A percentile compares a stretch with the other conserved stretches of the same genome.
phyloP scores from a whole-genome alignment of 2,113 vertebrate species.

The Gallinago paraguaiae region DNA sequence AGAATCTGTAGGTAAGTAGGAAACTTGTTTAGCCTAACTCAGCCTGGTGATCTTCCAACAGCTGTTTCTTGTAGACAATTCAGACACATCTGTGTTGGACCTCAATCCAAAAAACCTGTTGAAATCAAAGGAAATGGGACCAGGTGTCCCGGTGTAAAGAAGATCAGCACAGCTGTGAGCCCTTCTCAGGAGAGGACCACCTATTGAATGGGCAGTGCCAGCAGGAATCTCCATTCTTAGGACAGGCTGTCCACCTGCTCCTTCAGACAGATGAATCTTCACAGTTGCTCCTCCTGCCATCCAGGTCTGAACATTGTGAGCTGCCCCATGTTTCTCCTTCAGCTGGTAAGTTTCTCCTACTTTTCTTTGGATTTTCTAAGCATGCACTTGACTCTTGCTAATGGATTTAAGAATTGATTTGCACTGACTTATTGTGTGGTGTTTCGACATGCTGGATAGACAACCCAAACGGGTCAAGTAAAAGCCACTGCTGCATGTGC shows the following conservation, averaged over 20 bases:
- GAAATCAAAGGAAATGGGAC: background rate
- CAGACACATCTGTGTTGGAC: background rate
- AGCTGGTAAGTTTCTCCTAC: background rate
- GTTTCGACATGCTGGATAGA: background rate
- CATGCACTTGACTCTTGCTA: background rate
- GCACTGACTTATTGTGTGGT: background rate
- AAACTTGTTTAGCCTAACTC: background rate
- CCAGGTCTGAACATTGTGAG: background rate
- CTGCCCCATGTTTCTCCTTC: rapidly evolving
- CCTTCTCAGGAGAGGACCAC: background rate
- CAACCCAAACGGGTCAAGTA: background rate
- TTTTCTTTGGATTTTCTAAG: background rate
- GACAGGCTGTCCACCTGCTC: rapidly evolving
- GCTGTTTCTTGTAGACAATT: background rate
- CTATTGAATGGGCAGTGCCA: background rate
- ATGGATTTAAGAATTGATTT: background rate
- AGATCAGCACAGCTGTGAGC: background rate
- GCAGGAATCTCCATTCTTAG: background rate
- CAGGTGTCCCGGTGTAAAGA: background rate
- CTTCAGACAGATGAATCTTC: background rate
- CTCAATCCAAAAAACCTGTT: background rate
- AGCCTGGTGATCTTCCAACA: background rate
- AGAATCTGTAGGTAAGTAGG: background rate
- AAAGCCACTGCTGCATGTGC: background rate
- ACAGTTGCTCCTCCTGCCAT: background rate